Evolutionary conservation across 1,140 invertebrate species (phyloP), one percentile per base, ranked within the genome.

Genomic region (Prorops nasuta): DNA sequence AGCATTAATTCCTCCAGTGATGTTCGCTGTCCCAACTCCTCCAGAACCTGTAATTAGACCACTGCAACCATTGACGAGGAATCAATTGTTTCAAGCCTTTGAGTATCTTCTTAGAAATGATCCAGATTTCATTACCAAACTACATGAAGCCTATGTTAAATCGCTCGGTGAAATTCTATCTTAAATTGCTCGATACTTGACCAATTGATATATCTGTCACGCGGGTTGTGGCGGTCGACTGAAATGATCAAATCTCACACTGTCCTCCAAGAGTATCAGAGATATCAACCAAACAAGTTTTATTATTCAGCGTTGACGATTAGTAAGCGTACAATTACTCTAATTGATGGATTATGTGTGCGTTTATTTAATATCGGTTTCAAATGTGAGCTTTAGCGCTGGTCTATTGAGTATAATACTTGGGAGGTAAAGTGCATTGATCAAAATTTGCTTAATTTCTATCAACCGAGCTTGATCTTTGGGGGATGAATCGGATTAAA

Each of bases 111-210:
- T 95, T 19, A 90, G 91, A 75, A 90, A 89, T 74, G 92, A 95
- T 74, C 78, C 87, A 8, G 87, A 90, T 55, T 95, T 94, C 77
- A 83, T 93, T 7, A 86, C 85, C 58, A 92, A 90, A 73, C 78
- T 94, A 44, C 91, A 95, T 72, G 91, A 94, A 77, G 91, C 90
- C 39, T 94, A 94, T 69, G 84, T 93, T 0, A 90, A 91, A 74
- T 90, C 88, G 10, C 89, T 90, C 64, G 82, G 86, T 60, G 86
- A 89, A 68, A 85, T 86, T 61, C 78, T 87, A 18, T 84, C 85
- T 48, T 80, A 79, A 58, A 56, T 41, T 18, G 14, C 14, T 17
- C 14, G n/a, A n/a, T n/a, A n/a, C n/a, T n/a, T n/a, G n/a, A n/a
- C n/a, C n/a, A n/a, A n/a, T n/a, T n/a, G n/a, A n/a, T n/a, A 36